A percentile compares a stretch with the other conserved stretches of the same genome.
phyloP scores from a whole-genome alignment of 2,797 vertebrate genomes.

The Liparis tanakae region DNA sequence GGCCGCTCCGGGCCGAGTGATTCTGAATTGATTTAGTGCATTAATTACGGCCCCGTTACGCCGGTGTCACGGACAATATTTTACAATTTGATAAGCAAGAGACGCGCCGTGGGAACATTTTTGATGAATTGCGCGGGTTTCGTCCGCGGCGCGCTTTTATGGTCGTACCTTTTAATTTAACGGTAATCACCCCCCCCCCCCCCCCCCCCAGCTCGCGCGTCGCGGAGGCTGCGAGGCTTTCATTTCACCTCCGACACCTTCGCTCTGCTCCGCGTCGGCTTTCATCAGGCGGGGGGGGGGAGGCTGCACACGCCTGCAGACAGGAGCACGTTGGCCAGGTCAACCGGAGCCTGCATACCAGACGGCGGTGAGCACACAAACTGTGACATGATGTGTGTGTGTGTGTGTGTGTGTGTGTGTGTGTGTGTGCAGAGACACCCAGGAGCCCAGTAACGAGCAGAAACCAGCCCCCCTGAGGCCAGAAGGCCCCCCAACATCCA shows the following conservation, averaged over 20 bases:
- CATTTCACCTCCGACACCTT: constrained; percentile 79
- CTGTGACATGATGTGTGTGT: constrained; percentile 1
- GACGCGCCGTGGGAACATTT: constrained; percentile 67
- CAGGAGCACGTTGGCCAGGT: constrained; percentile 3
- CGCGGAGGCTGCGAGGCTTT: constrained; percentile 69
- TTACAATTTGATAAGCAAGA: constrained; percentile 83
- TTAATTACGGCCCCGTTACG: constrained; percentile 79
- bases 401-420: constrained; percentile 5
- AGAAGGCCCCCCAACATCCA: constrained; percentile 30
- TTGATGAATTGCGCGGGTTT: constrained; percentile 78
- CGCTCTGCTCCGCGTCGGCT: constrained; percentile 74
- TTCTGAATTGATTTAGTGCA: constrained; percentile 81
- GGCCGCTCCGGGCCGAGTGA: constrained; percentile 73
- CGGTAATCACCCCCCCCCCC: constrained; percentile 70
- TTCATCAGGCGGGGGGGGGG: constrained; percentile 66
- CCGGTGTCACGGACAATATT: constrained; percentile 81
- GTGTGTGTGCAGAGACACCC: constrained; percentile 28
- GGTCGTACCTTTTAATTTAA: constrained; percentile 82
- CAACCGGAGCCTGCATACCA: neutral
- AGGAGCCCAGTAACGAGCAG: constrained; percentile 61
- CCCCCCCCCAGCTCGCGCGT: neutral
- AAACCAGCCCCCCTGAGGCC: constrained; percentile 43
- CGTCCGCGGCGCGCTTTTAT: constrained; percentile 64
- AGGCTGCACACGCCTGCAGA: neutral
- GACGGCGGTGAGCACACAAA: neutral